Evolutionary conservation across 1,140 invertebrate species (phyloP).

Genomic region (Psix sp.): DNA sequence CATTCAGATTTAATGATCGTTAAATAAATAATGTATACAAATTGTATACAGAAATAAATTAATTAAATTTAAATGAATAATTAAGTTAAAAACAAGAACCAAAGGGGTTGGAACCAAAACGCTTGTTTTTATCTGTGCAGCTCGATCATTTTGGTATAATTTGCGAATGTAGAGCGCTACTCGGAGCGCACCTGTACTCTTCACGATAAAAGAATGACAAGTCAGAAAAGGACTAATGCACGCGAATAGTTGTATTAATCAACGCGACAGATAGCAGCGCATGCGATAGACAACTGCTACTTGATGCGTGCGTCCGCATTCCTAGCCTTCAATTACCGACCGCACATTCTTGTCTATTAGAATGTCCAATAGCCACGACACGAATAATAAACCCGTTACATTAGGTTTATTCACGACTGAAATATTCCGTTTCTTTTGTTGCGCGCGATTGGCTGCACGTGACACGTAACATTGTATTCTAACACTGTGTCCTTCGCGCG

Average conservation of each 20-base stretch:
- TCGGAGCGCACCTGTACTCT: too few relatives aligned
- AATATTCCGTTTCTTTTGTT: slow-evolving; percentile 47
- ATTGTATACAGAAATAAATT: too few relatives aligned
- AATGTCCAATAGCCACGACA: slow-evolving; percentile 46
- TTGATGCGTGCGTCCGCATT: slow-evolving; percentile 70
- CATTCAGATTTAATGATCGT: too few relatives aligned
- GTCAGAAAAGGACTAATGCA: too few relatives aligned
- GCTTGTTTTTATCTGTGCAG: too few relatives aligned
- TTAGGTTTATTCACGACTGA: slow-evolving; percentile 55
- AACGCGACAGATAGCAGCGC: slow-evolving; percentile 13
- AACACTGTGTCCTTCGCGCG: slow-evolving; percentile 30
- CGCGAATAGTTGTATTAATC: slow-evolving; percentile 2
- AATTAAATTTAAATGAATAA: too few relatives aligned
- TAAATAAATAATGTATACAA: too few relatives aligned
- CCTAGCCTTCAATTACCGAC: slow-evolving; percentile 67
- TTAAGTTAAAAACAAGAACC: too few relatives aligned
- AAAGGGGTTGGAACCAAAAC: too few relatives aligned
- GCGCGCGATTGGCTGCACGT: slow-evolving; percentile 20
- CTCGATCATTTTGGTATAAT: too few relatives aligned
- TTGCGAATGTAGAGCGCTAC: too few relatives aligned
- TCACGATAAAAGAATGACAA: too few relatives aligned
- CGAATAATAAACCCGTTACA: slow-evolving; percentile 15
- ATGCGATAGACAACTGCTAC: slow-evolving; percentile 58
- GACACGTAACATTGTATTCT: slow-evolving; percentile 26
- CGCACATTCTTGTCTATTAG: slow-evolving; percentile 65